Percentiles rank a stretch among this genome's conserved stretches.
These are phyloP conservation scores for Whitmania pigra DNA, from an alignment of 1,140 invertebrate genomes.

Conservation along the genomic window DNA sequence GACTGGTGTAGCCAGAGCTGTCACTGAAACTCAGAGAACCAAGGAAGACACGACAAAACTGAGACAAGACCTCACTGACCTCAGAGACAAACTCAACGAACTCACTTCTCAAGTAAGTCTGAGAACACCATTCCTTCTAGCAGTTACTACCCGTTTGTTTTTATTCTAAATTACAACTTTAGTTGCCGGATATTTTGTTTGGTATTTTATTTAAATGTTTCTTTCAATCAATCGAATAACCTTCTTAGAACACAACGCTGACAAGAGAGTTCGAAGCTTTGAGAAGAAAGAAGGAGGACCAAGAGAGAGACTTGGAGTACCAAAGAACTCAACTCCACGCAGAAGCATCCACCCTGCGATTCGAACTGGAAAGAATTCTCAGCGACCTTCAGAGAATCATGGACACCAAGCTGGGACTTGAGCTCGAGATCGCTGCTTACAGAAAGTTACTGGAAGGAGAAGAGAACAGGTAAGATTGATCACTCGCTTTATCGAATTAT, in stretches of 20 bases:
- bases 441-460: slow-evolving; percentile 21
- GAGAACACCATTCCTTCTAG: no score
- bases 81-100: slow-evolving; percentile 35
- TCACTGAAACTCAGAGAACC: slow-evolving; percentile 34
- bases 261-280: slow-evolving; percentile 8
- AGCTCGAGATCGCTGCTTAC: slow-evolving; percentile 22
- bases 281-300: slow-evolving; percentile 9
- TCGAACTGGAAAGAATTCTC: slow-evolving; percentile 14
- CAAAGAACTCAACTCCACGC: slow-evolving; percentile 10
- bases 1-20: slow-evolving; percentile 35
- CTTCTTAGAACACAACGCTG: slow-evolving; percentile 2
- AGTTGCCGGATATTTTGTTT: neutral
- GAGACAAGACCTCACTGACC: slow-evolving; percentile 33
- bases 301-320: slow-evolving; percentile 12
- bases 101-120: slow-evolving; percentile 9
- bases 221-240: neutral
- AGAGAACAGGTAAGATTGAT: slow-evolving; percentile 15
- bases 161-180: no score
- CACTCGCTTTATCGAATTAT: neutral
- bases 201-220: neutral
- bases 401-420: slow-evolving; percentile 13
- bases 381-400: slow-evolving; percentile 3
- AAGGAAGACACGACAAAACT: slow-evolving; percentile 39
- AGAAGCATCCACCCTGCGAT: neutral
- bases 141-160: no score